phyloP scores from a whole-genome alignment of 1,140 invertebrate species.

The Oreohelix idahoensis region DNA sequence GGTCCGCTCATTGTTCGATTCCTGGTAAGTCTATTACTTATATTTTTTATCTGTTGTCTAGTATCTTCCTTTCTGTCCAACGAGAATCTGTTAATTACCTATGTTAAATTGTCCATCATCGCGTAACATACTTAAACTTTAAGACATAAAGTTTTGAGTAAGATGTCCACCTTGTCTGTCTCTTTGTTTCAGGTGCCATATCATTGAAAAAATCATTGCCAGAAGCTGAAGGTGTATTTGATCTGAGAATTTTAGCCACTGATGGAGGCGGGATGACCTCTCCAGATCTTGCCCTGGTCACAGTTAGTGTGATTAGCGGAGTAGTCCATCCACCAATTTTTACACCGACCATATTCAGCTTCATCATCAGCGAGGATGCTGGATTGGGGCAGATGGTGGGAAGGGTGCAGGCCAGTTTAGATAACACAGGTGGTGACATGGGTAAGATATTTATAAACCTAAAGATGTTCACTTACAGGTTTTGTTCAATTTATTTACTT shows the following conservation, averaged over 20 bases:
- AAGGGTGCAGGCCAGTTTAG: constrained; percentile 52
- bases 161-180: too few species aligned
- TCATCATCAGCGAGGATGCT: constrained; percentile 56
- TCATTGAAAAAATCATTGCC: constrained; percentile 71
- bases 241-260: constrained; percentile 87
- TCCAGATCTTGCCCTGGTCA: constrained; percentile 51
- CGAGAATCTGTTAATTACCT: too few species aligned
- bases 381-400: constrained; percentile 51
- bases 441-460: neutral
- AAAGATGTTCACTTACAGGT: too few species aligned
- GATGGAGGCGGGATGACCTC: constrained; percentile 88
- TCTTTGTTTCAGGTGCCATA: constrained; percentile 63
- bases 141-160: too few species aligned
- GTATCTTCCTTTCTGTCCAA: too few species aligned
- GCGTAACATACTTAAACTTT: too few species aligned
- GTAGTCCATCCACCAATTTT: constrained; percentile 61
- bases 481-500: too few species aligned
- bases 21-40: too few species aligned
- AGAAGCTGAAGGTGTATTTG: constrained; percentile 75
- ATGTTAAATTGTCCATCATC: too few species aligned
- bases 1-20: too few species aligned
- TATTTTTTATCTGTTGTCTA: too few species aligned
- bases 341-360: constrained; percentile 59
- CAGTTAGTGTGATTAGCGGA: constrained; percentile 60
- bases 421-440: neutral